Percentiles rank a stretch among this genome's conserved stretches.
These are phyloP conservation scores for Gobio gobio DNA, from an alignment of 2,113 vertebrate species.

Conservation along the genomic window DNA sequence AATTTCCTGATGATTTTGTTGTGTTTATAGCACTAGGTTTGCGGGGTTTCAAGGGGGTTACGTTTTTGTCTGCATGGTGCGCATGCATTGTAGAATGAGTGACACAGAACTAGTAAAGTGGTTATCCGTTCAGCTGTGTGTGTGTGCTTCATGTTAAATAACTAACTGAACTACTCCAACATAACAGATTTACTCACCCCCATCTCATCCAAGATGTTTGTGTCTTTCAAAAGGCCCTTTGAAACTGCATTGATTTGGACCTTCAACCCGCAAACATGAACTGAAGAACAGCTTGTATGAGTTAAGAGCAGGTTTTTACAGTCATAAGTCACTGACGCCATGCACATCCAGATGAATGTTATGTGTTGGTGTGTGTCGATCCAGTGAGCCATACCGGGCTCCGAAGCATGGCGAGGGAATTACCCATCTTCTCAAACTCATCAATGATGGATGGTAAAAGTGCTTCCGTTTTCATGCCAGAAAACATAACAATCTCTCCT, in stretches of 20 bases:
- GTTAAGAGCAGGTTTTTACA: background rate
- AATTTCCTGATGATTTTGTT: too few species aligned
- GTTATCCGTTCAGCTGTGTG: too few species aligned
- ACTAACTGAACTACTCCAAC: background rate
- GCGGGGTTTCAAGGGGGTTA: too few species aligned
- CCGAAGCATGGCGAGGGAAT: conserved; percentile 60
- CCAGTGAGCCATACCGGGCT: conserved; percentile 2
- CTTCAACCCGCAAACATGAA: background rate
- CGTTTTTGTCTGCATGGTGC: too few species aligned
- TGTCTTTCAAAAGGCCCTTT: too few species aligned
- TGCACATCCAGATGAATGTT: conserved; percentile 19
- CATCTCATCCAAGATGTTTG: too few species aligned
- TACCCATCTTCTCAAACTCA: conserved; percentile 65
- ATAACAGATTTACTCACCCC: background rate
- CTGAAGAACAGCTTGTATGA: background rate
- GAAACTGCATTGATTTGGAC: too few species aligned
- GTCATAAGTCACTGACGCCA: background rate
- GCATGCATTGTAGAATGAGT: too few species aligned
- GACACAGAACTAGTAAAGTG: too few species aligned
- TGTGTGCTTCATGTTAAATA: too few species aligned
- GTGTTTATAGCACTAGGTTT: too few species aligned
- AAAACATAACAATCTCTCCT: conserved; percentile 69
- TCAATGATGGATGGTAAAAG: conserved; percentile 76
- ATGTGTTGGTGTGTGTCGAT: conserved; percentile 1
- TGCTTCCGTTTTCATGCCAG: conserved; percentile 73